These are phyloP conservation scores for Sesamia inferens DNA, from an alignment of 2,888 invertebrate species.

Conservation along the genomic window DNA sequence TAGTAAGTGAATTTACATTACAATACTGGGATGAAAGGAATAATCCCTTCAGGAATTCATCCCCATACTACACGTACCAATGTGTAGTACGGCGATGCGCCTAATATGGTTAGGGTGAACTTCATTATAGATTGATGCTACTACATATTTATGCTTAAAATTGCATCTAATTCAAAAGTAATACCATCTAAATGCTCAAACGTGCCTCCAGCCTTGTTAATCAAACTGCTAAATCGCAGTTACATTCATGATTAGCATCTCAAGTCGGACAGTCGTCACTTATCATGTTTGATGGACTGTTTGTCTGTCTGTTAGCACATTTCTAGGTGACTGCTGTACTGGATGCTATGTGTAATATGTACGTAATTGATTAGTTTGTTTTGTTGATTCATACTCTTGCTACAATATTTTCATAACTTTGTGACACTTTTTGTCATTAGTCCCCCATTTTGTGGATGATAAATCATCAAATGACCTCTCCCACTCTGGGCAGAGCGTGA, in stretches of 20 bases:
- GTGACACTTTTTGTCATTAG: constrained; percentile 1
- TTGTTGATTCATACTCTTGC: constrained; percentile 41
- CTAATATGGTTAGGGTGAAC: no score
- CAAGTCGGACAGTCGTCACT: constrained; percentile 64
- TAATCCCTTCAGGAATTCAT: no score
- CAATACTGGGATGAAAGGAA: background rate
- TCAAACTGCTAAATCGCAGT: constrained; percentile 62
- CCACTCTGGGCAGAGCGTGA: no score
- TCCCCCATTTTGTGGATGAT: no score
- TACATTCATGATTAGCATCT: constrained; percentile 65
- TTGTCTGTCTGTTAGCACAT: constrained; percentile 66
- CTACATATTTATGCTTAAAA: background rate
- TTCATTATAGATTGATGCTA: no score
- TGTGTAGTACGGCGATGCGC: no score
- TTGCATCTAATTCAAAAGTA: constrained; percentile 13
- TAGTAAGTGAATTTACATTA: background rate
- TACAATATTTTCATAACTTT: constrained; percentile 13
- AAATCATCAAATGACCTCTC: no score
- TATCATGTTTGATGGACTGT: constrained; percentile 71
- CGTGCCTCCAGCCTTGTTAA: constrained; percentile 50
- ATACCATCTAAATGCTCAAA: constrained; percentile 19
- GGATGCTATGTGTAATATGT: constrained; percentile 41
- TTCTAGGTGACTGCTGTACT: constrained; percentile 65
- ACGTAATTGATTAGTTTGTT: constrained; percentile 46
- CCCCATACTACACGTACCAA: no score